phyloP scores from a whole-genome alignment of 2,888 invertebrate genomes.

The Eilema griseolum region DNA sequence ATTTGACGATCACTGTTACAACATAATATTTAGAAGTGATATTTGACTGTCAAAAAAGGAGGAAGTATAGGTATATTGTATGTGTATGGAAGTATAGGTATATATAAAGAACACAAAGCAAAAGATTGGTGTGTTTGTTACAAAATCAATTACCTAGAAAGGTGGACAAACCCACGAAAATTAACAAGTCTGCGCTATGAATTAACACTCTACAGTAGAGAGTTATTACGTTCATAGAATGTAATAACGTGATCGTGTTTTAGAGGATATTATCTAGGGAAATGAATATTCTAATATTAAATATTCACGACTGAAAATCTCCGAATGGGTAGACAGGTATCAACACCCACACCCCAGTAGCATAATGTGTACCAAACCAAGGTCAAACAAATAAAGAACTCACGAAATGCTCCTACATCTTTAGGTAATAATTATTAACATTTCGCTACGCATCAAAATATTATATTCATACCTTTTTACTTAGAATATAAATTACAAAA shows the following conservation, averaged over 20 bases:
- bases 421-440: constrained; percentile 21
- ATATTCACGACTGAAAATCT: too few species aligned
- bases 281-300: too few species aligned
- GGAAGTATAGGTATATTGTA: too few species aligned
- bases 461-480: not conserved
- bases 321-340: too few species aligned
- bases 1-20: too few species aligned
- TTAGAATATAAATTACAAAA: not conserved
- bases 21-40: not conserved
- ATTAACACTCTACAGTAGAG: constrained; percentile 9
- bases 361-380: too few species aligned
- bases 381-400: not conserved
- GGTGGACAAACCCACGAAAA: constrained; percentile 10
- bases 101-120: not conserved
- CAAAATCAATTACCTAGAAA: constrained; percentile 2
- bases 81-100: too few species aligned
- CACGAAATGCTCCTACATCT: not conserved
- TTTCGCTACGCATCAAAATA: not conserved
- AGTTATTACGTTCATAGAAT: not conserved
- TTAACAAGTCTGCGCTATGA: constrained; percentile 11
- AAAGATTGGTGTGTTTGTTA: constrained; percentile 3
- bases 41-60: not conserved
- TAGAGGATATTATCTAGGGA: too few species aligned
- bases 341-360: too few species aligned
- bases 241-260: not conserved